Conservation (phyloP, 1,140 invertebrate species). For the Coptotermes formosanus region DNA sequence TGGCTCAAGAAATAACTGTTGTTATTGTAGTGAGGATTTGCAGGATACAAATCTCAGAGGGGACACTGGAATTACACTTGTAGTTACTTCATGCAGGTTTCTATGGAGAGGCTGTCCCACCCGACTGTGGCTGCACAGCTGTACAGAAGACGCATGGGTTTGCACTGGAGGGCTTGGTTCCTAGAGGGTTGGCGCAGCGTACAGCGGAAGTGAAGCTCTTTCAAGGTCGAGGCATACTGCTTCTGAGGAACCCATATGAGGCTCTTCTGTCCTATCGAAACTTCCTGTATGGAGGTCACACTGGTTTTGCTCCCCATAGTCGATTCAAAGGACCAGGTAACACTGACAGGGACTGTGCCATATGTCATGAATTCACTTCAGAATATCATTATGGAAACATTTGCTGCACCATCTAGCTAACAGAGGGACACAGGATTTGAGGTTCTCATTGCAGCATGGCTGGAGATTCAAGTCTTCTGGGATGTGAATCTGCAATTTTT, state of each 20-base stretch:
- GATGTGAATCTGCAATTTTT: too few relatives aligned
- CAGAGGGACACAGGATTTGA: too few relatives aligned
- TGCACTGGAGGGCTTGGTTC: slow-evolving; percentile 41
- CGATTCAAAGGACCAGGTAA: slow-evolving; percentile 36
- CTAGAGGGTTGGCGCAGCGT: slow-evolving; percentile 34
- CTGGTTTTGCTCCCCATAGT: slow-evolving; percentile 38
- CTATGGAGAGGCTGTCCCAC: slow-evolving; percentile 41
- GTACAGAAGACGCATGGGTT: slow-evolving; percentile 45
- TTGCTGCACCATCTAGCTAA: too few relatives aligned
- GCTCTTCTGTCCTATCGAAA: slow-evolving; percentile 46
- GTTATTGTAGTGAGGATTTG: too few relatives aligned
- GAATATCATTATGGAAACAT: too few relatives aligned
- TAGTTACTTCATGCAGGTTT: slow-evolving; percentile 38
- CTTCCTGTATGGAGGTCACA: slow-evolving; percentile 45
- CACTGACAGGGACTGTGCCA: not conserved
- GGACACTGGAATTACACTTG: too few relatives aligned
- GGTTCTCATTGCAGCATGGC: too few relatives aligned
- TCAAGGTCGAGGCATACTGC: slow-evolving; percentile 41
- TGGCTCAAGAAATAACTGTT: too few relatives aligned
- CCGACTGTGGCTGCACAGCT: slow-evolving; percentile 42
- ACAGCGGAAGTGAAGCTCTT: slow-evolving; percentile 36
- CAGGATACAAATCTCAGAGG: too few relatives aligned
- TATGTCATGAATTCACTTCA: too few relatives aligned
- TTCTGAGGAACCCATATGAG: slow-evolving; percentile 47
- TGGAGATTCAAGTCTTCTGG: too few relatives aligned